Percentiles rank a stretch among this genome's conserved stretches.
phyloP scores from a whole-genome alignment of 2,888 invertebrate species.

The Heliothis peltigera region DNA sequence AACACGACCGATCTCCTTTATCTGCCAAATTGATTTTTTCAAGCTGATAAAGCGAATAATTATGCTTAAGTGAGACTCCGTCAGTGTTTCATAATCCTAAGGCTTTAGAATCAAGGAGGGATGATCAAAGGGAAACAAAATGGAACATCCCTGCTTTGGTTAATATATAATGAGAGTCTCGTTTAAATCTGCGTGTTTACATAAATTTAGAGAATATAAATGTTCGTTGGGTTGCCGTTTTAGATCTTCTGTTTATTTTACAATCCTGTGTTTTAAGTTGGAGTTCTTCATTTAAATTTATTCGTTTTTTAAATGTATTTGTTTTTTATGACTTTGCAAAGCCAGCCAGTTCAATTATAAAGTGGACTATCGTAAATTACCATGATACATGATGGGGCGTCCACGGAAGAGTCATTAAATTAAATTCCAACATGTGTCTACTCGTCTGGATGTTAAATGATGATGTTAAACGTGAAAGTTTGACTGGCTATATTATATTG shows the following conservation, averaged over 20 bases:
- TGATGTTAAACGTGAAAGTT: constrained; percentile 31
- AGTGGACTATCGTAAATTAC: background rate
- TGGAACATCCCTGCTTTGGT: constrained; percentile 80
- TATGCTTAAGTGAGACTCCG: constrained; percentile 83
- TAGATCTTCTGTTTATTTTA: constrained; percentile 35
- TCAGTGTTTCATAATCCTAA: constrained; percentile 79
- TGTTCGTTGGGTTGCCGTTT: constrained; percentile 61
- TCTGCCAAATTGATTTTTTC: constrained; percentile 80
- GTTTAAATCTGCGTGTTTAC: constrained; percentile 83
- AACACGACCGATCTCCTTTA: constrained; percentile 55
- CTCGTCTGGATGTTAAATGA: constrained; percentile 18
- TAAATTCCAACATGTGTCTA: constrained; percentile 22
- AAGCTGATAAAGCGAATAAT: constrained; percentile 82
- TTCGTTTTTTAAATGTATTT: constrained; percentile 3
- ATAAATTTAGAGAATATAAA: constrained; percentile 82
- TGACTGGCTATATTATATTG: constrained; percentile 15
- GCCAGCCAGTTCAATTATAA: background rate
- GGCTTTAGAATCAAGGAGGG: constrained; percentile 79
- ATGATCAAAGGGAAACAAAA: constrained; percentile 80
- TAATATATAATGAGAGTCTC: constrained; percentile 86
- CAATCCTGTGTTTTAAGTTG: background rate
- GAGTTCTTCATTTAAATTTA: constrained; percentile 11
- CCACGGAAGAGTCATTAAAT: constrained; percentile 19
- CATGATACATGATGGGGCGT: background rate
- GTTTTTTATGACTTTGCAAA: background rate